Evolutionary conservation across 1,140 invertebrate genomes (phyloP), one percentile per base, ranked within the genome.

Genomic region (Aphis craccivora): DNA sequence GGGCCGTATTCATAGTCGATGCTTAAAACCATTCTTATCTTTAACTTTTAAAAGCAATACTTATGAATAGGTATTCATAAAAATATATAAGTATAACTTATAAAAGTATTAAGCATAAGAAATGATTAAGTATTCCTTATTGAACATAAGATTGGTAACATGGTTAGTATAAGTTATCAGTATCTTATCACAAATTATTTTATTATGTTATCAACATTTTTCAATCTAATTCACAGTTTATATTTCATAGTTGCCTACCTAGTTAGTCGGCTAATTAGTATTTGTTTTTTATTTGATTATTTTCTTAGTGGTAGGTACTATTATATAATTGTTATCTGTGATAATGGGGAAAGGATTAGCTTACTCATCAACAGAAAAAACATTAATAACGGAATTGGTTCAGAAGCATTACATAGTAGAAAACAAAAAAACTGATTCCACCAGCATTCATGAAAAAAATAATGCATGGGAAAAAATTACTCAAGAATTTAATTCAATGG

Each of bases 191-290:
- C 55, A 67, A 30, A 67, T 67, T 30, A 9, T n/a, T 30, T 67
- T 67, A 67, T 67, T 67, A n/a, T 67, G 60, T n/a, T 67, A 67
- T 67, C 60, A 67, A 67, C 60, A 67, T 67, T 53, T 53, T 53
- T 53, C 51, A 53, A 53, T n/a, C n/a, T n/a, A n/a, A n/a, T n/a
- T n/a, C n/a, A 53, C 22, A 55, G 53, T 55, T 55, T 5, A 55
- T 55, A 55, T 55, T 55, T 55, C 53, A 55, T 55, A 55, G 53
- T 22, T 55, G 53, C 53, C 53, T 55, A 55, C 53, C 53, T 55
- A 55, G 53, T 55, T 55, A 55, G 53, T 25, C 53, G 23, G 53
- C 53, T 55, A 55, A 55, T 55, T 55, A 55, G 53, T 55, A 55
- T 55, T 55, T 55, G 53, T 55, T 55, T 55, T 53, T 55, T 55